Evolutionary conservation across 2,888 invertebrate genomes (phyloP).

Genomic region (Dasypolia templi): DNA sequence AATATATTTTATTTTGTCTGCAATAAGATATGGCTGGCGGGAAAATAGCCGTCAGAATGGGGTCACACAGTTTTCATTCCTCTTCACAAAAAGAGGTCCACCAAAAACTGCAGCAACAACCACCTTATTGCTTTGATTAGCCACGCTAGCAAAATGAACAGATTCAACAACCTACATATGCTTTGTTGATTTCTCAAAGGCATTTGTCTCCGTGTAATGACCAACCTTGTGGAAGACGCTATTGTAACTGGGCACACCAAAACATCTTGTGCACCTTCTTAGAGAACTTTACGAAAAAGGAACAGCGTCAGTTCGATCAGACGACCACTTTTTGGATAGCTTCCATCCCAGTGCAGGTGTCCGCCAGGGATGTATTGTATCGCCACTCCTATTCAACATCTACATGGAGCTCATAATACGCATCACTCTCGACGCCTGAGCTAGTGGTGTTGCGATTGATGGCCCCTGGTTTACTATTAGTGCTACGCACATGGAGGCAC

Average conservation of each 20-base stretch:
- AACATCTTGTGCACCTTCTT: not conserved
- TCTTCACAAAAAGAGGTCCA: no score
- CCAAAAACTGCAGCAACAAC: no score
- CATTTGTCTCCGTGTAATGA: constrained; percentile 10
- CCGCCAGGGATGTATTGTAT: not conserved
- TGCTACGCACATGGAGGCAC: not conserved
- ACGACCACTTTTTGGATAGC: not conserved
- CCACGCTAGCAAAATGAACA: not conserved
- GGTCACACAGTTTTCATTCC: no score
- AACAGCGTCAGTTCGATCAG: not conserved
- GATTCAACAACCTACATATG: not conserved
- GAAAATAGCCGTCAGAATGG: no score
- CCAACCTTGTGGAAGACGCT: not conserved
- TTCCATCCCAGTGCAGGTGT: not conserved
- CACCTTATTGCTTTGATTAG: not conserved
- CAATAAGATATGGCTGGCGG: no score
- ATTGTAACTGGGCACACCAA: not conserved
- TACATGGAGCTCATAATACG: not conserved
- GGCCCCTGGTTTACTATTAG: not conserved
- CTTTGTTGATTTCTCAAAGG: constrained; percentile 18
- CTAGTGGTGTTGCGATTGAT: not conserved
- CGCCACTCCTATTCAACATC: not conserved
- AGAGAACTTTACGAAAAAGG: not conserved
- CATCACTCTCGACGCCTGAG: not conserved
- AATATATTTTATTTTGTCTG: no score